A percentile compares a stretch with the other conserved stretches of the same genome.
Evolutionary conservation across 1,140 invertebrate species (phyloP).

Genomic region (Plectus sambesii): DNA sequence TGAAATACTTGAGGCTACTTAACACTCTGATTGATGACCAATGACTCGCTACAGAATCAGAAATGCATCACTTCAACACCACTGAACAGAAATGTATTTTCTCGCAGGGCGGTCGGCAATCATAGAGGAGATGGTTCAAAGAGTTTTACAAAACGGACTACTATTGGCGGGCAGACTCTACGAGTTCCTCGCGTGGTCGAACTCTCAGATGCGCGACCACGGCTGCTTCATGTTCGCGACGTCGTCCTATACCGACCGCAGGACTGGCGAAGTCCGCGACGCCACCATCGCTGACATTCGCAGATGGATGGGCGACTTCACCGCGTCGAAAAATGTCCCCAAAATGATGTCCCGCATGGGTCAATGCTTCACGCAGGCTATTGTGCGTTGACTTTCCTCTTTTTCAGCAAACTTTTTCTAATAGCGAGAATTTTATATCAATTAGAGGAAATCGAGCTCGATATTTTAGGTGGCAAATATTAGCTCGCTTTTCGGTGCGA

Average conservation of each 20-base stretch:
- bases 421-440: too few relatives aligned
- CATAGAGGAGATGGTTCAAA: slow-evolving; percentile 19
- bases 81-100: neutral
- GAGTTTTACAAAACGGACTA: slow-evolving; percentile 22
- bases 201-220: slow-evolving; percentile 43
- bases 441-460: too few relatives aligned
- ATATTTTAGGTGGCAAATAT: too few relatives aligned
- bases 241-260: slow-evolving; percentile 6
- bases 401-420: too few relatives aligned
- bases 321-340: slow-evolving; percentile 31
- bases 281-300: slow-evolving; percentile 28
- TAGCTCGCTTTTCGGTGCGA: too few relatives aligned
- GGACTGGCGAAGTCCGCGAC: slow-evolving; percentile 6
- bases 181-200: slow-evolving; percentile 38
- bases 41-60: slow-evolving; percentile 10
- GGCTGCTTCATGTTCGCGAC: slow-evolving; percentile 41
- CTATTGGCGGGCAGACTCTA: slow-evolving; percentile 30
- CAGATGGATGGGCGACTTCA: slow-evolving; percentile 38
- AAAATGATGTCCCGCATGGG: slow-evolving; percentile 44
- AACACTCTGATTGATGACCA: too few relatives aligned
- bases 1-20: too few relatives aligned
- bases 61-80: slow-evolving; percentile 1
- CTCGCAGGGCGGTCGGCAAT: slow-evolving; percentile 20
- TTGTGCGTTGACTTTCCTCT: too few relatives aligned
- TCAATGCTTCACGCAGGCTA: slow-evolving; percentile 41